Evolutionary conservation across 2,888 invertebrate genomes (phyloP).

Genomic region (Amiota minor): DNA sequence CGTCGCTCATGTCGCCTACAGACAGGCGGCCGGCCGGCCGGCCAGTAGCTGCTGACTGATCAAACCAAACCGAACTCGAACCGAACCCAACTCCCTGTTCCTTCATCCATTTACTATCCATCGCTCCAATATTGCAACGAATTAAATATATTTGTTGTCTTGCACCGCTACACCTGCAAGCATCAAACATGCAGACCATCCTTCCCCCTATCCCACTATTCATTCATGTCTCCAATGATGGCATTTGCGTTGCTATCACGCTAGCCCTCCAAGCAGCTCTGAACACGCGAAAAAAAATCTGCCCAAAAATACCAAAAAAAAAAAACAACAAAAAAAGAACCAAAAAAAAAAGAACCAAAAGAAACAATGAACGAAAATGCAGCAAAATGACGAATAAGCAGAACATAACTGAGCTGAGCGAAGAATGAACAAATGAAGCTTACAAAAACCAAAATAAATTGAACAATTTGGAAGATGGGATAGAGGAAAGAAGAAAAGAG

Average conservation of each 20-base stretch:
- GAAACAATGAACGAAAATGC: slow-evolving; percentile 34
- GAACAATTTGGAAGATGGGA: too few species aligned
- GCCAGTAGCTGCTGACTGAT: slow-evolving; percentile 23
- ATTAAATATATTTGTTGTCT: too few species aligned
- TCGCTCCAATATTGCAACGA: too few species aligned
- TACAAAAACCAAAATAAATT: too few species aligned
- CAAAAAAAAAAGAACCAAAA: slow-evolving; percentile 40
- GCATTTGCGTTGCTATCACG: too few species aligned
- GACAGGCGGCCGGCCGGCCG: background rate
- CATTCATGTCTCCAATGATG: too few species aligned
- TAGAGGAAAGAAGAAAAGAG: too few species aligned
- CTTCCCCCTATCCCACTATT: too few species aligned
- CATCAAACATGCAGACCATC: background rate
- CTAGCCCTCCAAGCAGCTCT: background rate
- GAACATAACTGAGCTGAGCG: slow-evolving; percentile 44
- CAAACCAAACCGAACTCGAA: background rate
- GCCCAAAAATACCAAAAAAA: slow-evolving; percentile 51
- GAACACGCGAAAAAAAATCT: slow-evolving; percentile 64
- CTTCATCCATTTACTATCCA: too few species aligned
- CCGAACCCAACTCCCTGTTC: background rate
- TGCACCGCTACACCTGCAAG: background rate
- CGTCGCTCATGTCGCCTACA: background rate
- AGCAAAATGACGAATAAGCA: slow-evolving; percentile 20
- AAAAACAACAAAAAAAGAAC: slow-evolving; percentile 39
- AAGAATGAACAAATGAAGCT: slow-evolving; percentile 31